Base-by-base conservation (phyloP, 2,797 vertebrate genomes). In the Pseudomugil gertrudae region DNA sequence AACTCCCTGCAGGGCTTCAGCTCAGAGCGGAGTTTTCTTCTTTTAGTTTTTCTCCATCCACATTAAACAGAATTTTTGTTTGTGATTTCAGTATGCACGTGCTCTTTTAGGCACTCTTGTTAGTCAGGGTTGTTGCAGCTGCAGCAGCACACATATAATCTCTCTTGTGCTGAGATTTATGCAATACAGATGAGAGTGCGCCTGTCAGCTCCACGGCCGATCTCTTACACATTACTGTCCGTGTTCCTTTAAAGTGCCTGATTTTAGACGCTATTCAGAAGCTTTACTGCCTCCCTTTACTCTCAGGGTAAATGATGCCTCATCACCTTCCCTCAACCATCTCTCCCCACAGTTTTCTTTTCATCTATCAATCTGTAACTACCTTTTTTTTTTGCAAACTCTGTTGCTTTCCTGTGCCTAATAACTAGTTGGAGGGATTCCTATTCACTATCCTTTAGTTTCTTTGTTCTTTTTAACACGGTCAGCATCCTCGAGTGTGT, bases 241-340 rank as follows among this genome's bases (percentile, higher is more conserved):
- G 19, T 45, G 40, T 69, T 79, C 55, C 60, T 78, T 78, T 72
- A 57, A 83, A 85, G 68, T 63, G 67, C 63, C 60, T 84, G 60
- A 61, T 56, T 69, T 90, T 91, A 15, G 51, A 78, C 80, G 84
- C 87, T 64, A 83, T 76, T 81, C 66, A 67, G 19, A 65, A 30
- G 55, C 79, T 80, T 68, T 78, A 3, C 66, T 72, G 72, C 58
- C 63, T 63, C 78, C 56, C 65, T 35, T 76, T 69, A 56, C 73
- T 89, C 79, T 86, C 86, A 84, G 65, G 69, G 63, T 57, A 45
- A 69, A 81, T 84, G 84, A 85, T 88, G 79, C 77, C 83, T 83
- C 80, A 83, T 87, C 82, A 74, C 80, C 84, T 82, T 81, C 57
- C 48, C 74, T 50, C 69, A 90, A 75, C 57, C 74, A 67, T 83